These are phyloP conservation scores for Hydrochoerus hydrochaeris DNA, from an alignment of 2,113 vertebrate genomes.

Conservation along the genomic window DNA sequence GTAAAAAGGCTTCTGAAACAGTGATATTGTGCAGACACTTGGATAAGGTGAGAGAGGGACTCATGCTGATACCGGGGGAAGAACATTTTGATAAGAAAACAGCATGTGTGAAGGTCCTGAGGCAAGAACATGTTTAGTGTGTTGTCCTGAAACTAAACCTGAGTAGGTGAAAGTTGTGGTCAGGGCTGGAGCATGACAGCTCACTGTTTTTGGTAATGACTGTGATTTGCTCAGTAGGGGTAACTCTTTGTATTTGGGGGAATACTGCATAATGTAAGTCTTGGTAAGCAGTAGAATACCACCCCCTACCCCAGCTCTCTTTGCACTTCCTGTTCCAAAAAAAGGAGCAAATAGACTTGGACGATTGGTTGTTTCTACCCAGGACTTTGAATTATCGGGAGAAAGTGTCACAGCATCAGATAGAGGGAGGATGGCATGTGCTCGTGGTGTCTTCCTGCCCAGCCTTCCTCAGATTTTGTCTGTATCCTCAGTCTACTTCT, in stretches of 20 bases:
- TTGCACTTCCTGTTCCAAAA: not conserved
- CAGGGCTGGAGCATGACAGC: not conserved
- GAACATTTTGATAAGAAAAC: not conserved
- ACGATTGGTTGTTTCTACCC: not conserved
- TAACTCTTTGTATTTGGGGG: not conserved
- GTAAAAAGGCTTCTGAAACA: not conserved
- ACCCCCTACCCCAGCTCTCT: not conserved
- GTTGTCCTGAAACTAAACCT: not conserved
- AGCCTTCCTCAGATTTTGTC: not conserved
- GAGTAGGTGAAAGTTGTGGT: not conserved
- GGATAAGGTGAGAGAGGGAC: not conserved
- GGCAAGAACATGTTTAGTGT: not conserved
- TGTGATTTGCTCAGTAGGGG: not conserved
- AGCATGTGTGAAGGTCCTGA: not conserved
- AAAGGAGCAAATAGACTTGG: not conserved
- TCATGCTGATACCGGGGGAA: not conserved
- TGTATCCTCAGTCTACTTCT: not conserved
- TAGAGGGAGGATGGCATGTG: not conserved
- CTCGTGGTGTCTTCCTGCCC: not conserved
- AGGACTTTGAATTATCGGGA: not conserved
- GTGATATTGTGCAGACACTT: not conserved
- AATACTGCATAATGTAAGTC: not conserved
- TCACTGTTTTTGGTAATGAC: not conserved
- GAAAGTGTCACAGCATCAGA: not conserved
- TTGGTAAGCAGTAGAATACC: not conserved